These are phyloP conservation scores for Murina feae DNA, from an alignment of 2,113 vertebrate genomes.

Conservation along the genomic window DNA sequence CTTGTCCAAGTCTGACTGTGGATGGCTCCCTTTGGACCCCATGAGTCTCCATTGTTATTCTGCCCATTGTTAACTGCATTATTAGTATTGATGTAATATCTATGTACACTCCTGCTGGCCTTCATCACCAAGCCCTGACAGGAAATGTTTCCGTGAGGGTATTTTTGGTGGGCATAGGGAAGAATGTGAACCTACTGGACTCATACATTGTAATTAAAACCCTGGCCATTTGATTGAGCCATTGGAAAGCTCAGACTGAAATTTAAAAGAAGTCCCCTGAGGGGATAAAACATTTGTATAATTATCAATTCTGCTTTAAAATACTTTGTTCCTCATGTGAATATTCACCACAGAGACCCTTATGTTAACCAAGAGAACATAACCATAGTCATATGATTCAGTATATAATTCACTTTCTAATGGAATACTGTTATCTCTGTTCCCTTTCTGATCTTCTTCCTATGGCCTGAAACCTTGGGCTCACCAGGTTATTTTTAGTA, in stretches of 20 bases:
- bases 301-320: neutral
- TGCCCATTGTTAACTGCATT: neutral
- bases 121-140: neutral
- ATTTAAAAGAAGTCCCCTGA: neutral
- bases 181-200: neutral
- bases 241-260: neutral
- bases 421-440: neutral
- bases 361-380: neutral
- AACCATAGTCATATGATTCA: neutral
- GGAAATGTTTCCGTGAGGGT: neutral
- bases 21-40: neutral
- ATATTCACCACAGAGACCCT: neutral
- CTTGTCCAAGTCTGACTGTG: neutral
- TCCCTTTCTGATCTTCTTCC: neutral
- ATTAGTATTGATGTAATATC: neutral
- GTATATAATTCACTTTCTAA: neutral
- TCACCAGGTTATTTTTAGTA: neutral
- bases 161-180: neutral
- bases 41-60: neutral
- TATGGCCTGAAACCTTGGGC: neutral
- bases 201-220: neutral
- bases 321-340: neutral
- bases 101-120: neutral
- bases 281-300: neutral
- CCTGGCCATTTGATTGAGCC: neutral